Percentiles rank a stretch among this genome's conserved stretches.
Evolutionary conservation across 2,113 vertebrate genomes (phyloP).

Genomic region (Pipa parva): DNA sequence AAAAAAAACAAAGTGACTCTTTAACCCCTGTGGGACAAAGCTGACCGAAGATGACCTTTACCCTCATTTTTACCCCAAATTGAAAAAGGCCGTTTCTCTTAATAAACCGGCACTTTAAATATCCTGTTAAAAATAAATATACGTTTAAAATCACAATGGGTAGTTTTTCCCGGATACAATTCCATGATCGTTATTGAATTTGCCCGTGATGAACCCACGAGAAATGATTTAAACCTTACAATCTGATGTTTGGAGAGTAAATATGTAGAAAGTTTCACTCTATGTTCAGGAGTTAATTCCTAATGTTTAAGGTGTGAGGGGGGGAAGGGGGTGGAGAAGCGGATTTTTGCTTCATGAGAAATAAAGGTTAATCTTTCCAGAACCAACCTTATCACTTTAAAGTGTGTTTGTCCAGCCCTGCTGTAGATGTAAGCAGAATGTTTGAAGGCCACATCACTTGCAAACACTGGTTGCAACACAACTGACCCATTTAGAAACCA

Average conservation of each 20-base stretch:
- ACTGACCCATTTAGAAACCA: constrained; percentile 74
- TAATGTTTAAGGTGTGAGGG: no score
- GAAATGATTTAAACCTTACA: no score
- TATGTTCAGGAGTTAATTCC: background rate
- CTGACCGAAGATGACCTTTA: constrained; percentile 37
- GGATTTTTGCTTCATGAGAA: constrained; percentile 5
- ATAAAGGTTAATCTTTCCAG: constrained; percentile 18
- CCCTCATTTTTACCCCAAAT: constrained; percentile 24
- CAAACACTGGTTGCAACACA: constrained; percentile 83
- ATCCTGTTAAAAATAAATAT: background rate
- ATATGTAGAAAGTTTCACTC: no score
- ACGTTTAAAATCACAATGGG: no score
- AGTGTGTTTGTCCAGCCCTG: constrained; percentile 78
- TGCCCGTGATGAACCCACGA: no score
- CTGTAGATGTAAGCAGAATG: constrained; percentile 63
- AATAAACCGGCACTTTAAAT: background rate
- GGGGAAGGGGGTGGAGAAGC: no score
- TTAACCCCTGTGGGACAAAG: constrained; percentile 53
- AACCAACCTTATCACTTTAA: constrained; percentile 72
- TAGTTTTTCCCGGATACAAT: no score
- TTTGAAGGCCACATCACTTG: constrained; percentile 82
- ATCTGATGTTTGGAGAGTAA: no score
- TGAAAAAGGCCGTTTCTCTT: constrained; percentile 3
- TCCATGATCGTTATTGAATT: no score
- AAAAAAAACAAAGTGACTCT: constrained; percentile 58